Conservation (phyloP, 2,888 invertebrate species). For the Psylliodes chrysocephalus region DNA sequence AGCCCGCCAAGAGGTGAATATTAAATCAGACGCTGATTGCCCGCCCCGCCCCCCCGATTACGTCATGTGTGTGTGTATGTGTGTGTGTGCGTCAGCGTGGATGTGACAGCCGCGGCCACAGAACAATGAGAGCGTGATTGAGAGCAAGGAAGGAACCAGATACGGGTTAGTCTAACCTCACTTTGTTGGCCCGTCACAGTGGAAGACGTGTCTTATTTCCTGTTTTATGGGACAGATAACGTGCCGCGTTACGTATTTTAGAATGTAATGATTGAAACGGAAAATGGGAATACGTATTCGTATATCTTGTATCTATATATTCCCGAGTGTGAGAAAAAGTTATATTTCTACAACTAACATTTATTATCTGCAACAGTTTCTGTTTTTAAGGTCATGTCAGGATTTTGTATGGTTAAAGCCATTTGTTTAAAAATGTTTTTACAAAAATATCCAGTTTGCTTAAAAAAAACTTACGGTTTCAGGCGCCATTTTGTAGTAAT, state of each 20-base stretch:
- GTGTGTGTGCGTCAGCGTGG: slow-evolving; percentile 60
- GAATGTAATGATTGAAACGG: slow-evolving; percentile 3
- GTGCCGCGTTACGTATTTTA: background rate
- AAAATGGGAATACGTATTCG: background rate
- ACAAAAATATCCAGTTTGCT: too few species aligned
- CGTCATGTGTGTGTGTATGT: slow-evolving; percentile 52
- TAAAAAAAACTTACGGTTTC: too few species aligned
- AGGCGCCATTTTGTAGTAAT: too few species aligned
- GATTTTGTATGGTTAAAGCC: too few species aligned
- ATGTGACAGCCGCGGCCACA: slow-evolving; percentile 60
- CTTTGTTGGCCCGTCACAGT: slow-evolving; percentile 31
- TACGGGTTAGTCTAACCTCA: slow-evolving; percentile 55
- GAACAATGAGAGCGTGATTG: slow-evolving; percentile 63
- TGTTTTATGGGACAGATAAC: slow-evolving; percentile 25
- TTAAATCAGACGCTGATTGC: slow-evolving; percentile 65
- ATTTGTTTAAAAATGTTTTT: too few species aligned
- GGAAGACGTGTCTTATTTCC: slow-evolving; percentile 29
- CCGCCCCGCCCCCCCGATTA: slow-evolving; percentile 63
- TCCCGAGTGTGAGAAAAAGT: background rate
- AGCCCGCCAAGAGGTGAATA: slow-evolving; percentile 62
- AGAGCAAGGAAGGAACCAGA: slow-evolving; percentile 55
- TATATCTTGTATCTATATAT: background rate
- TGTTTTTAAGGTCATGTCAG: too few species aligned
- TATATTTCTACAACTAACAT: too few species aligned
- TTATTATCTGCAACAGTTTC: too few species aligned